Conservation (phyloP, 2,797 vertebrate genomes). For the Centroberyx gerrardi region DNA sequence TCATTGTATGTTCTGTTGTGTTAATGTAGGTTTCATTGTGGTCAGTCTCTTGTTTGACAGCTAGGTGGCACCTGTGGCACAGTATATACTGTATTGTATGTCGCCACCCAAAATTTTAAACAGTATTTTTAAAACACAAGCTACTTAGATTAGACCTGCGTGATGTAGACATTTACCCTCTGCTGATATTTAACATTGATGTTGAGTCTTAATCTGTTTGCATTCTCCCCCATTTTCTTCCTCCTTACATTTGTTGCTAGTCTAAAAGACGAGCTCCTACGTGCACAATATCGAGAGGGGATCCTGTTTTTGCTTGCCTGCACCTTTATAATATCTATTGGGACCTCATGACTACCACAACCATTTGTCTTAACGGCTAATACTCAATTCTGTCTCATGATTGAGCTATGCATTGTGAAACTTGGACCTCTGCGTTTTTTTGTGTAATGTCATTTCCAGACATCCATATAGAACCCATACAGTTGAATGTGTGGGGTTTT, state of each 20-base stretch:
- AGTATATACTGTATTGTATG: neutral
- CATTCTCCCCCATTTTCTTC: conserved; percentile 23
- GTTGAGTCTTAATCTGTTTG: conserved; percentile 34
- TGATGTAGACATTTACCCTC: conserved; percentile 27
- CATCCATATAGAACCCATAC: conserved; percentile 49
- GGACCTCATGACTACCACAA: conserved; percentile 60
- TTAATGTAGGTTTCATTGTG: conserved; percentile 35
- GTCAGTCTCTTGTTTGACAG: conserved; percentile 31
- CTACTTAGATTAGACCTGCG: conserved; percentile 23
- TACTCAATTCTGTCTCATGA: conserved; percentile 71
- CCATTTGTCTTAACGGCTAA: conserved; percentile 84
- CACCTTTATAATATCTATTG: conserved; percentile 51
- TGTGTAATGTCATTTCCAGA: conserved; percentile 58
- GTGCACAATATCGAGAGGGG: conserved; percentile 61
- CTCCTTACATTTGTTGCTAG: conserved; percentile 27
- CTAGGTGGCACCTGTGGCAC: conserved; percentile 60
- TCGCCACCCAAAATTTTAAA: conserved; percentile 33
- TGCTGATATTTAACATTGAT: conserved; percentile 25
- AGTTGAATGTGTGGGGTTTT: conserved; percentile 59
- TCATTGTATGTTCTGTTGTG: conserved; percentile 28
- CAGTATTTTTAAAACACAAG: conserved; percentile 56
- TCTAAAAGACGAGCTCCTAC: conserved; percentile 58
- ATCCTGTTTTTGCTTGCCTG: conserved; percentile 53
- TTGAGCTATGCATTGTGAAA: conserved; percentile 87
- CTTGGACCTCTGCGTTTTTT: conserved; percentile 80